A percentile compares a stretch with the other conserved stretches of the same genome.
These are phyloP conservation scores for Ditylenchus weischeri DNA, from an alignment of 2,888 invertebrate species.

Conservation along the genomic window DNA sequence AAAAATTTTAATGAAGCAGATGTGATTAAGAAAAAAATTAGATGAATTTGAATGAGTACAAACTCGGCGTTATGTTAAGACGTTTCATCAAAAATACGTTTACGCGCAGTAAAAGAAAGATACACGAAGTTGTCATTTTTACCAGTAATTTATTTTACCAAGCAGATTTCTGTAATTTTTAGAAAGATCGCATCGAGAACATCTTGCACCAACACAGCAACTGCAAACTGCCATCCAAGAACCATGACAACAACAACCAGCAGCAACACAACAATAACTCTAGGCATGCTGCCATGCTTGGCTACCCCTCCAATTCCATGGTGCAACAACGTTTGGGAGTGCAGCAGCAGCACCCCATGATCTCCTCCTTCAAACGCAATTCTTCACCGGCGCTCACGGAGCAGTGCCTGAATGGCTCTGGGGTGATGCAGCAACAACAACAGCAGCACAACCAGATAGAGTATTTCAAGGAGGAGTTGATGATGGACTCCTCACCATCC, in stretches of 20 bases:
- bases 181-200: neutral
- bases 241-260: no score
- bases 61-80: no score
- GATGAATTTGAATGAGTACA: no score
- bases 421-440: neutral
- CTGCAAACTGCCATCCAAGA: slow-evolving; percentile 1
- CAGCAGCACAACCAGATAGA: neutral
- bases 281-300: no score
- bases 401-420: no score
- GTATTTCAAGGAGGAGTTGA: slow-evolving; percentile 4
- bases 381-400: neutral
- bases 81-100: no score
- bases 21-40: no score
- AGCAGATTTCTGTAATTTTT: neutral
- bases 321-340: neutral
- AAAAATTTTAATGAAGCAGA: no score
- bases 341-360: neutral
- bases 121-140: no score
- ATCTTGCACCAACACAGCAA: neutral
- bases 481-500: slow-evolving; percentile 1
- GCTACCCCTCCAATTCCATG: neutral
- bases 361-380: slow-evolving; percentile 3
- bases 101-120: no score
- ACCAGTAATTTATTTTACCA: no score
- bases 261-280: no score